Conservation (phyloP, 1,140 invertebrate genomes). For the Diabrotica virgifera region DNA sequence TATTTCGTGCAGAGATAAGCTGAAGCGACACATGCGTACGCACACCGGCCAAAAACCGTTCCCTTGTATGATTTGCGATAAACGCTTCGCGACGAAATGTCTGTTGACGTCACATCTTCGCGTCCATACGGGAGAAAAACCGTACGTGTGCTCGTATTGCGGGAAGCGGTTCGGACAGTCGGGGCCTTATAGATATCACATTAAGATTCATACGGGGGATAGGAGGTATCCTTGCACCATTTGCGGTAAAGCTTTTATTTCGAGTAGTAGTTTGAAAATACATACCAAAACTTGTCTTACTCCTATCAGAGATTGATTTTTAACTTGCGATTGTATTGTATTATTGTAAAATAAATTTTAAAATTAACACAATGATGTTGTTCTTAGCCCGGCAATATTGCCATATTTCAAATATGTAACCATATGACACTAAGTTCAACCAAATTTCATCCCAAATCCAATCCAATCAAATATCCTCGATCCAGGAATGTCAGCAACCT, state of each 20-base stretch:
- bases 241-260: conserved; percentile 43
- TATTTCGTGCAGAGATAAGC: conserved; percentile 62
- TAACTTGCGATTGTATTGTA: too few relatives aligned
- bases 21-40: conserved; percentile 69
- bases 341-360: too few relatives aligned
- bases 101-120: conserved; percentile 55
- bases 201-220: conserved; percentile 42
- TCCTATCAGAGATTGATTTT: neutral
- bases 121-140: conserved; percentile 55
- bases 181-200: conserved; percentile 49
- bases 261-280: conserved; percentile 30
- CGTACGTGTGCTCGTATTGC: conserved; percentile 56
- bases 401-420: too few relatives aligned
- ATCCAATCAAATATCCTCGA: too few relatives aligned
- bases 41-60: conserved; percentile 54
- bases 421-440: too few relatives aligned
- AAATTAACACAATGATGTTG: too few relatives aligned
- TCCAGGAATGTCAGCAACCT: too few relatives aligned
- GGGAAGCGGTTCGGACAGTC: conserved; percentile 55
- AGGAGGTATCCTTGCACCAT: conserved; percentile 41
- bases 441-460: too few relatives aligned
- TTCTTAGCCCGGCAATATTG: too few relatives aligned
- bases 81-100: conserved; percentile 52
- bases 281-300: conserved; percentile 31
- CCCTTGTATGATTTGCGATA: conserved; percentile 52